Percentiles rank a stretch among this genome's conserved stretches.
These are phyloP conservation scores for Apantesis nais DNA, from an alignment of 2,888 invertebrate species.

Conservation along the genomic window DNA sequence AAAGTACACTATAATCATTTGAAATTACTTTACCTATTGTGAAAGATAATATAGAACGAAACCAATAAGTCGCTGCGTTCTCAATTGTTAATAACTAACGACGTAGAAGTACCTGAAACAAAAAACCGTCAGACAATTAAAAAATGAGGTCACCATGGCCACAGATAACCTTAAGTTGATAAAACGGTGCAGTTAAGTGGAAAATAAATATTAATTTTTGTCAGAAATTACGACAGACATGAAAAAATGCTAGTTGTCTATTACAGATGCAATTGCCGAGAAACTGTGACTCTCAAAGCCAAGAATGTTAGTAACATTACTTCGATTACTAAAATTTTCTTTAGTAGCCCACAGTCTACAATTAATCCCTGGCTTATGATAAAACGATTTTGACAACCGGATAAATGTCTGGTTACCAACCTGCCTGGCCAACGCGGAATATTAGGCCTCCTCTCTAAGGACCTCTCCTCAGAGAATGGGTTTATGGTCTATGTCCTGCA, in stretches of 20 bases:
- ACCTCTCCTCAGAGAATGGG: no score
- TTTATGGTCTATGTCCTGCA: no score
- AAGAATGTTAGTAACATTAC: neutral
- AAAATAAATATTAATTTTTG: slow-evolving; percentile 60
- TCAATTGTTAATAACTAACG: slow-evolving; percentile 42
- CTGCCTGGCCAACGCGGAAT: no score
- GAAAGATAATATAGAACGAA: slow-evolving; percentile 29
- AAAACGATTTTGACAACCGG: neutral
- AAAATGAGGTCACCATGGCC: slow-evolving; percentile 59
- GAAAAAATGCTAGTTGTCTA: slow-evolving; percentile 43
- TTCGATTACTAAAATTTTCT: neutral
- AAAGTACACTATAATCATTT: slow-evolving; percentile 3
- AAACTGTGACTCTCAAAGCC: slow-evolving; percentile 32
- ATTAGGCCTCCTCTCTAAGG: no score
- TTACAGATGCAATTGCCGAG: slow-evolving; percentile 38
- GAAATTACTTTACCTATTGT: slow-evolving; percentile 22
- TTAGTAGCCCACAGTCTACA: no score
- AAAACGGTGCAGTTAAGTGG: slow-evolving; percentile 62
- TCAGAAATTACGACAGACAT: slow-evolving; percentile 45
- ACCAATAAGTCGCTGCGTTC: slow-evolving; percentile 44
- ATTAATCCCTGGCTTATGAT: neutral
- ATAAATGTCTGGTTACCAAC: neutral
- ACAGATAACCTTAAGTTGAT: slow-evolving; percentile 56
- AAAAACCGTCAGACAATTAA: slow-evolving; percentile 53
- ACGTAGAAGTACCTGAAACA: slow-evolving; percentile 40